Evolutionary conservation across 2,888 invertebrate species (phyloP).

Genomic region (Lacanobia wlatinum): DNA sequence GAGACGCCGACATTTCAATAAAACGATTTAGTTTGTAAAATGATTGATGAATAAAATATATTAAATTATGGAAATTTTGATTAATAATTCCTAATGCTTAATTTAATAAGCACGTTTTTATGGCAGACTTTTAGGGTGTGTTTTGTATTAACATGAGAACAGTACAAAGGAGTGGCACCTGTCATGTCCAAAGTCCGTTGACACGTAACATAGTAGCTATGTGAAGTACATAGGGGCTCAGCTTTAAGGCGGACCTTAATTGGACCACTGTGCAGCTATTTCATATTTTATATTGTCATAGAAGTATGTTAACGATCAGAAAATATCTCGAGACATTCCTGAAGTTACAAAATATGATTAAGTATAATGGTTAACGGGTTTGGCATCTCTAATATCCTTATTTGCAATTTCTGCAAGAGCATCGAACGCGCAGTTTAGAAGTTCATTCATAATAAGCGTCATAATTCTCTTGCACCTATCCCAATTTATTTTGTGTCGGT

Average conservation of each 20-base stretch:
- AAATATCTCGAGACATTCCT: conserved; percentile 23
- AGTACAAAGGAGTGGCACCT: conserved; percentile 38
- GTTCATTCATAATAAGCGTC: not conserved
- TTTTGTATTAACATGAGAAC: conserved; percentile 14
- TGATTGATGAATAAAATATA: conserved; percentile 14
- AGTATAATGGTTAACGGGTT: not conserved
- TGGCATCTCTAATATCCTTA: not conserved
- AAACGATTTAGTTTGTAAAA: conserved; percentile 26
- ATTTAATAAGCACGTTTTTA: conserved; percentile 39
- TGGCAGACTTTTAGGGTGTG: conserved; percentile 34
- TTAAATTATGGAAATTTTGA: conserved; percentile 23
- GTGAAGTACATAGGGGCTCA: not conserved
- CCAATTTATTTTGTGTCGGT: too few relatives aligned
- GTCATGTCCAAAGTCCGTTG: conserved; percentile 39
- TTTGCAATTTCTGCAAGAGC: not conserved
- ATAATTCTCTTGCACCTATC: too few relatives aligned
- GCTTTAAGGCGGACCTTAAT: conserved; percentile 22
- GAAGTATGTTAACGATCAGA: conserved; percentile 15
- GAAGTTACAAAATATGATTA: conserved; percentile 8
- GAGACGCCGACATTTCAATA: conserved; percentile 4
- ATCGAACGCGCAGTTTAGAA: not conserved
- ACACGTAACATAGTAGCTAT: conserved; percentile 29
- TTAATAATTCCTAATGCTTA: conserved; percentile 17
- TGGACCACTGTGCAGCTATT: conserved; percentile 5
- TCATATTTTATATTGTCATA: conserved; percentile 26